A percentile compares a stretch with the other conserved stretches of the same genome.
phyloP scores from a whole-genome alignment of 2,888 invertebrate species.

The Vanessa cardui region DNA sequence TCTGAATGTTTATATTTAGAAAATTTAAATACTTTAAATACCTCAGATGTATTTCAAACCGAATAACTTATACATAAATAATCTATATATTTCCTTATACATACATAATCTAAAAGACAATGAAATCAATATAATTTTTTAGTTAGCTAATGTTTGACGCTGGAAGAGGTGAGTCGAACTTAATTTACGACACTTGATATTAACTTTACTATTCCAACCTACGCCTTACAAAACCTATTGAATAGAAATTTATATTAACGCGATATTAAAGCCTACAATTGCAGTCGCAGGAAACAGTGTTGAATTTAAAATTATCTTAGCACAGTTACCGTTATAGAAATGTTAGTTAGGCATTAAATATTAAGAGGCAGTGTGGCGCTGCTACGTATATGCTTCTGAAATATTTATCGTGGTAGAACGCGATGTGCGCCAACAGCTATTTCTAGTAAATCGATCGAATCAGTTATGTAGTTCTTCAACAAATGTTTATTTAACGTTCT shows the following conservation, averaged over 20 bases:
- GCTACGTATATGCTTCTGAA: slow-evolving; percentile 48
- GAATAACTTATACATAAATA: too few relatives aligned
- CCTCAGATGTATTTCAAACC: slow-evolving; percentile 13
- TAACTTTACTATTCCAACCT: background rate
- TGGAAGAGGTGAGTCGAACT: slow-evolving; percentile 33
- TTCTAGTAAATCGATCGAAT: slow-evolving; percentile 69
- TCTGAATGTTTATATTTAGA: background rate
- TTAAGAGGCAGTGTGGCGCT: slow-evolving; percentile 56
- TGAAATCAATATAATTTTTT: slow-evolving; percentile 35
- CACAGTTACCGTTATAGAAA: slow-evolving; percentile 63
- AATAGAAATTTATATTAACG: slow-evolving; percentile 8
- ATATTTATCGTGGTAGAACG: slow-evolving; percentile 58
- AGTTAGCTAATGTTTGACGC: slow-evolving; percentile 39
- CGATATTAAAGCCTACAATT: slow-evolving; percentile 28
- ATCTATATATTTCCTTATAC: too few relatives aligned
- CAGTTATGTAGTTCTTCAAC: slow-evolving; percentile 22
- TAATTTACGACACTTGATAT: slow-evolving; percentile 35
- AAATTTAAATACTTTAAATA: slow-evolving; percentile 13
- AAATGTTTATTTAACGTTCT: slow-evolving; percentile 24
- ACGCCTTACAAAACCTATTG: slow-evolving; percentile 14
- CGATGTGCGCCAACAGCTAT: slow-evolving; percentile 64
- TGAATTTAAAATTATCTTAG: slow-evolving; percentile 62
- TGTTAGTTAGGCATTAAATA: slow-evolving; percentile 74
- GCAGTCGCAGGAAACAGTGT: slow-evolving; percentile 43
- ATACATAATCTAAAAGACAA: slow-evolving; percentile 27